Evolutionary conservation across 2,113 vertebrate genomes (phyloP).

Genomic region (Lagopus leucura): DNA sequence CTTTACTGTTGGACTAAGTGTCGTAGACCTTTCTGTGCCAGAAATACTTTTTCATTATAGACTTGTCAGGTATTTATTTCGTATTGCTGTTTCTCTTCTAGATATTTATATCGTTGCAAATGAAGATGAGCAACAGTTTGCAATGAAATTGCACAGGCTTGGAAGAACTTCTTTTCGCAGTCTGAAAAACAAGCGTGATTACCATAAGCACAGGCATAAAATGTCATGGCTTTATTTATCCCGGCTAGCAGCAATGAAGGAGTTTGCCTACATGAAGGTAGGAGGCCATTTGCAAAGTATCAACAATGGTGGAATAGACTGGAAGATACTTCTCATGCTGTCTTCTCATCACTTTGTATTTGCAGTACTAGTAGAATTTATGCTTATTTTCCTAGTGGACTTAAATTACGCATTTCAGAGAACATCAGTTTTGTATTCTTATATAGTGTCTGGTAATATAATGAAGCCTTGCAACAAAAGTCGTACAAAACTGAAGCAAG

Average conservation of each 20-base stretch:
- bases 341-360: neutral
- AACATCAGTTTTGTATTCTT: neutral
- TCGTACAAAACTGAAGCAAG: neutral
- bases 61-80: neutral
- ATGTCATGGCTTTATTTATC: constrained; percentile 98
- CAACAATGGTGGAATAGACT: neutral
- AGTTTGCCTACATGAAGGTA: constrained; percentile 99
- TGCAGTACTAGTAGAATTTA: neutral
- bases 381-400: rapidly evolving
- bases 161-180: constrained; percentile 96
- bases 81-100: constrained; percentile 27
- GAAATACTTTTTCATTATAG: neutral
- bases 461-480: neutral
- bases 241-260: constrained; percentile 96
- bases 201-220: constrained; percentile 92
- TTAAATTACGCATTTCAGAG: neutral
- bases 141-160: constrained; percentile 92
- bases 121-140: constrained; percentile 86
- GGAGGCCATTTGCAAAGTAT: neutral
- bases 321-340: neutral
- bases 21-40: neutral
- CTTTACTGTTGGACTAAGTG: neutral
- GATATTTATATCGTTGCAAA: constrained; percentile 97
- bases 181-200: constrained; percentile 96
- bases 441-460: neutral